phyloP scores from a whole-genome alignment of 2,888 invertebrate genomes.

The Polyommatus iphigenia region DNA sequence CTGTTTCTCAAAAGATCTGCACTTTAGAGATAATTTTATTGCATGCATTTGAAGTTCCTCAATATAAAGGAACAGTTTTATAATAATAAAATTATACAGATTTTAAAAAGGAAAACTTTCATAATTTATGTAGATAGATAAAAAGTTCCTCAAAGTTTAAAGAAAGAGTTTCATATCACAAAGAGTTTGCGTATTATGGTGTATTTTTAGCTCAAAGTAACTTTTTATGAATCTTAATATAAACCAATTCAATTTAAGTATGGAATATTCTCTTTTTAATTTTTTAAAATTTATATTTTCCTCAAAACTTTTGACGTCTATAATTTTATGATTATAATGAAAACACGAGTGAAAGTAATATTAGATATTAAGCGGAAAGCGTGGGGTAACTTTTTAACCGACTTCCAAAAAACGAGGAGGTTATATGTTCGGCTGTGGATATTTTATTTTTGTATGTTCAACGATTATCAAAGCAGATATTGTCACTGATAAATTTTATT shows the following conservation, averaged over 20 bases:
- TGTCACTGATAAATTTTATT: too few relatives aligned
- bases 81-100: conserved; percentile 19
- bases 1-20: not conserved
- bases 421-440: too few relatives aligned
- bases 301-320: too few relatives aligned
- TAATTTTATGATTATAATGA: too few relatives aligned
- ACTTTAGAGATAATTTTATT: not conserved
- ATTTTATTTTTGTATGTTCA: too few relatives aligned
- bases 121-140: conserved; percentile 23
- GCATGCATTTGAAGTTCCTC: not conserved
- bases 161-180: conserved; percentile 22
- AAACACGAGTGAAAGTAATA: too few relatives aligned
- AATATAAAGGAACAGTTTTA: conserved; percentile 7
- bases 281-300: too few relatives aligned
- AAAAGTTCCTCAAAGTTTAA: not conserved
- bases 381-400: too few relatives aligned
- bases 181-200: conserved; percentile 7
- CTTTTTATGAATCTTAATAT: conserved; percentile 9
- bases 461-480: too few relatives aligned
- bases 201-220: not conserved
- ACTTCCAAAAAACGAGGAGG: too few relatives aligned
- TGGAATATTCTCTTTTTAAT: not conserved
- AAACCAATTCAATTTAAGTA: not conserved
- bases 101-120: conserved; percentile 8
- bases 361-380: too few relatives aligned